Conservation (phyloP, 2,888 invertebrate species). For the Willowsia nigromaculata region DNA sequence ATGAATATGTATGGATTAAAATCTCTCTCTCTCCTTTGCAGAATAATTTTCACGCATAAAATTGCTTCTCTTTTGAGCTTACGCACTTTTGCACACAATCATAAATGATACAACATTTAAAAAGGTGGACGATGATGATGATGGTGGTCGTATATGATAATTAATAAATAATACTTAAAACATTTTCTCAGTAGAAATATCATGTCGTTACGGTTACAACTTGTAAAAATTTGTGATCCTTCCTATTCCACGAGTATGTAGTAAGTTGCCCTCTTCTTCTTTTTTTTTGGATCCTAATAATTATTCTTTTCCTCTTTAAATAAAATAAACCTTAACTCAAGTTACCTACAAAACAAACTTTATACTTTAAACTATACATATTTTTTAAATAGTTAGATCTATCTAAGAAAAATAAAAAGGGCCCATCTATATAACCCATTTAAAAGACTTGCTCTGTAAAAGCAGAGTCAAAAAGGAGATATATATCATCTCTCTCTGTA, state of each 20-base stretch:
- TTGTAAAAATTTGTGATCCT: neutral
- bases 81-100: constrained; percentile 4
- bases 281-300: no score
- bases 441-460: constrained; percentile 9
- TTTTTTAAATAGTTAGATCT: neutral
- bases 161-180: neutral
- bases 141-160: neutral
- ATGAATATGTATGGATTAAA: no score
- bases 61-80: neutral
- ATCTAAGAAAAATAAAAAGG: constrained; percentile 33
- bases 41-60: neutral
- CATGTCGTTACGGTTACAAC: neutral
- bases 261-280: neutral
- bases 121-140: neutral
- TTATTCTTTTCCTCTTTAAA: neutral
- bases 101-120: neutral
- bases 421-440: constrained; percentile 15
- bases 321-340: neutral
- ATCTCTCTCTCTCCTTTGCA: no score
- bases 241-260: no score
- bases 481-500: neutral
- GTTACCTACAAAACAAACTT: neutral
- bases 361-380: neutral
- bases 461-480: constrained; percentile 32
- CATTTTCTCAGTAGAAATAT: neutral